Evolutionary conservation across 2,888 invertebrate genomes (phyloP).

Genomic region (Polyploca ridens): DNA sequence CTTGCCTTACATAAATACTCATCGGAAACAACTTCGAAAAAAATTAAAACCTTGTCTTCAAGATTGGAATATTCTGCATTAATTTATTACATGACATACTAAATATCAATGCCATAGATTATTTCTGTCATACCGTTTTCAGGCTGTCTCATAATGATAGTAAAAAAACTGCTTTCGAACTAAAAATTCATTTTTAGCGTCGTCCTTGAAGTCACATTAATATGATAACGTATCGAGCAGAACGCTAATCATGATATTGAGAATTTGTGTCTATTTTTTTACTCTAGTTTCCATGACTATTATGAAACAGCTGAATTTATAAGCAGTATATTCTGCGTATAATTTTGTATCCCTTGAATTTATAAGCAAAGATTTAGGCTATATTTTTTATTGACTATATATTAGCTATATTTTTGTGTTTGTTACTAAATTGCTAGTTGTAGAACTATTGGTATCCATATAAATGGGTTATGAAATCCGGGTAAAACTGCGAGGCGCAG

Average conservation of each 20-base stretch:
- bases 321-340: too few relatives aligned
- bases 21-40: too few relatives aligned
- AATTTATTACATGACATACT: neutral
- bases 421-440: too few relatives aligned
- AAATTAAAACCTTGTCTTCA: too few relatives aligned
- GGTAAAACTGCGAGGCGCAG: neutral
- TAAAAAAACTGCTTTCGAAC: neutral
- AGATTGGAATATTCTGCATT: neutral
- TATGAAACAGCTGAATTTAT: neutral
- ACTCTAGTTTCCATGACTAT: neutral
- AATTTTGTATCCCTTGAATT: too few relatives aligned
- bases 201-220: neutral
- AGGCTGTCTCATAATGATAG: neutral
- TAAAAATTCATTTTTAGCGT: neutral
- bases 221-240: neutral
- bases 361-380: too few relatives aligned
- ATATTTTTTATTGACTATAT: too few relatives aligned
- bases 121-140: neutral
- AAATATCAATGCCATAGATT: neutral
- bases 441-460: too few relatives aligned
- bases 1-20: too few relatives aligned
- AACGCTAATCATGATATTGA: neutral
- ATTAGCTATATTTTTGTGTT: too few relatives aligned
- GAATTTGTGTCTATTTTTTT: neutral
- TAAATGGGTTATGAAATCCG: neutral